phyloP scores from a whole-genome alignment of 2,888 invertebrate genomes.

The Erebia ligea region DNA sequence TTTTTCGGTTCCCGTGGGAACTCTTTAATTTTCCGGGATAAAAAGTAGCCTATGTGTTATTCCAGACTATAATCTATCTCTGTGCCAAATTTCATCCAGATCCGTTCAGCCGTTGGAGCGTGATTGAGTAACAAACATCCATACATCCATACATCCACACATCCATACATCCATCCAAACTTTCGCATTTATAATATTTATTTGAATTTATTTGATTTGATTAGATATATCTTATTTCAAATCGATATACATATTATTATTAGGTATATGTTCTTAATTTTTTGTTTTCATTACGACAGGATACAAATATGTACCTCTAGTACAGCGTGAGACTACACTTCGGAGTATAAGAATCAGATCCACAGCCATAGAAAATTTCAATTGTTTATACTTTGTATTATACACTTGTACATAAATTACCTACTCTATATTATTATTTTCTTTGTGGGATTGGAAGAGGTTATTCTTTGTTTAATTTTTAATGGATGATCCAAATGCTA shows the following conservation, averaged over 20 bases:
- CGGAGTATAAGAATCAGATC: background rate
- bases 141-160: too few species aligned
- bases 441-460: constrained; percentile 1
- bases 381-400: constrained; percentile 30
- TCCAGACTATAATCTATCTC: too few species aligned
- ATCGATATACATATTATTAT: background rate
- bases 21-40: too few species aligned
- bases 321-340: constrained; percentile 1
- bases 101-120: too few species aligned
- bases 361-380: constrained; percentile 3
- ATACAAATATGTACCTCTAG: background rate
- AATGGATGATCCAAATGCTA: background rate
- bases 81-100: too few species aligned
- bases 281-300: constrained; percentile 19
- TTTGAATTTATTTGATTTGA: too few species aligned
- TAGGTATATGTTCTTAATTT: background rate
- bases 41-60: too few species aligned
- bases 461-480: constrained; percentile 9
- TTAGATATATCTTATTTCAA: too few species aligned
- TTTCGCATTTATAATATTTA: too few species aligned
- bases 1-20: too few species aligned
- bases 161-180: too few species aligned
- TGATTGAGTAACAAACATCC: too few species aligned
- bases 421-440: constrained; percentile 21
- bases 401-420: constrained; percentile 29